Evolutionary conservation across 2,797 vertebrate species (phyloP).

Genomic region (Tapera naevia): DNA sequence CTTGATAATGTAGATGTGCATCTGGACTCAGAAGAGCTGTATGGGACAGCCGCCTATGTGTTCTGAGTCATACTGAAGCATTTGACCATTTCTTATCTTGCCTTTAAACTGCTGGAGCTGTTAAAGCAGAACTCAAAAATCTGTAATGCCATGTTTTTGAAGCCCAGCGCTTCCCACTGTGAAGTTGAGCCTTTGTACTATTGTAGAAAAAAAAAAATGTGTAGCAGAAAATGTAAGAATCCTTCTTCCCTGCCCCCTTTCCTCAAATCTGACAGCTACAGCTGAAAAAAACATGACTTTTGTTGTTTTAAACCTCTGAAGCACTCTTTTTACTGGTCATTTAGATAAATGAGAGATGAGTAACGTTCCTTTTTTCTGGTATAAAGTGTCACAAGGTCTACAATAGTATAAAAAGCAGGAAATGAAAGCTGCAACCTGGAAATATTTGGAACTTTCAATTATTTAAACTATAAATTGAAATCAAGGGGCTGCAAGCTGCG

Average conservation of each 20-base stretch:
- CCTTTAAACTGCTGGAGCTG: neutral
- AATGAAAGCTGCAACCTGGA: neutral
- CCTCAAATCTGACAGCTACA: neutral
- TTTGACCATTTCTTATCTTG: neutral
- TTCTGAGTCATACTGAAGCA: fast-evolving
- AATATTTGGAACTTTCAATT: neutral
- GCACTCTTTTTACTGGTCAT: neutral
- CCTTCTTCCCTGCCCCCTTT: neutral
- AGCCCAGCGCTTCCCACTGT: neutral
- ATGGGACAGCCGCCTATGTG: neutral
- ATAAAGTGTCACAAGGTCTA: neutral
- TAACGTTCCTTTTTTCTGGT: neutral
- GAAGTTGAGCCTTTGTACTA: neutral
- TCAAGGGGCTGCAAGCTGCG: constrained; percentile 29
- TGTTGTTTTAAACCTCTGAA: neutral
- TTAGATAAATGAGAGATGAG: neutral
- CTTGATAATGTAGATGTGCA: neutral
- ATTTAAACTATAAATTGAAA: constrained; percentile 41
- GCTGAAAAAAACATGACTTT: neutral
- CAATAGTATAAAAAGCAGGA: neutral
- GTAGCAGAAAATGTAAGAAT: neutral
- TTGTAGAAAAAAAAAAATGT: neutral
- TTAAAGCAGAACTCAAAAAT: neutral
- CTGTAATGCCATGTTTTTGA: neutral
- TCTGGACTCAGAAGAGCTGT: neutral